A percentile compares a stretch with the other conserved stretches of the same genome.
These are phyloP conservation scores for Drosophila eohydei DNA, from an alignment of 2,888 invertebrate species.

Conservation along the genomic window DNA sequence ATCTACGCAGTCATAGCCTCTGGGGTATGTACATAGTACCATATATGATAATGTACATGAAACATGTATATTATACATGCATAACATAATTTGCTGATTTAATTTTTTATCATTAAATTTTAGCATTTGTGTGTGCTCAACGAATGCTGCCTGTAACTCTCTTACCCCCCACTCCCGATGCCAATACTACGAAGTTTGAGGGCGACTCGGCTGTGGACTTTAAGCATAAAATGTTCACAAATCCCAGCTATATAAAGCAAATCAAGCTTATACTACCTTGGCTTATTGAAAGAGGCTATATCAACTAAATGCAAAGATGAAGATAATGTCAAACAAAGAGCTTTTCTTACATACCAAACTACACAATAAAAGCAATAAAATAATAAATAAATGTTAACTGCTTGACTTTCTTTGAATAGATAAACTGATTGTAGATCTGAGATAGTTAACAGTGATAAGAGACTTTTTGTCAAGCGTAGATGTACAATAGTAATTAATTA, in stretches of 20 bases:
- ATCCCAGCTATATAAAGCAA: slow-evolving; percentile 76
- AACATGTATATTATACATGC: too few species aligned
- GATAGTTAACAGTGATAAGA: neutral
- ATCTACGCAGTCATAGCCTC: slow-evolving; percentile 72
- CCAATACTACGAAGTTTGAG: slow-evolving; percentile 71
- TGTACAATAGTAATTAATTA: neutral
- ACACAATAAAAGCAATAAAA: neutral
- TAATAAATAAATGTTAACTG: neutral
- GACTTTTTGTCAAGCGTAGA: neutral
- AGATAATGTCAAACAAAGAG: neutral
- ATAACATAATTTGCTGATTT: too few species aligned
- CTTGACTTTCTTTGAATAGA: too few species aligned
- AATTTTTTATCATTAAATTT: slow-evolving; percentile 1
- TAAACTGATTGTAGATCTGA: too few species aligned
- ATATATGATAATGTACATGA: neutral
- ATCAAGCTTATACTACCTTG: slow-evolving; percentile 77
- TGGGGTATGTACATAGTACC: slow-evolving; percentile 61
- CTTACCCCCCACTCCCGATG: slow-evolving; percentile 71
- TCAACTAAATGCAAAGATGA: slow-evolving; percentile 33
- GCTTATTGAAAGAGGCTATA: slow-evolving; percentile 72
- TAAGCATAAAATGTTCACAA: slow-evolving; percentile 69
- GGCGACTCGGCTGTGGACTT: slow-evolving; percentile 65
- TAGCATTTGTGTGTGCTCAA: slow-evolving; percentile 68
- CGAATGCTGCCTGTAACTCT: slow-evolving; percentile 70
- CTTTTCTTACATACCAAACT: neutral